phyloP scores from a whole-genome alignment of 1,140 invertebrate species.

The Drosophila ercepeae region DNA sequence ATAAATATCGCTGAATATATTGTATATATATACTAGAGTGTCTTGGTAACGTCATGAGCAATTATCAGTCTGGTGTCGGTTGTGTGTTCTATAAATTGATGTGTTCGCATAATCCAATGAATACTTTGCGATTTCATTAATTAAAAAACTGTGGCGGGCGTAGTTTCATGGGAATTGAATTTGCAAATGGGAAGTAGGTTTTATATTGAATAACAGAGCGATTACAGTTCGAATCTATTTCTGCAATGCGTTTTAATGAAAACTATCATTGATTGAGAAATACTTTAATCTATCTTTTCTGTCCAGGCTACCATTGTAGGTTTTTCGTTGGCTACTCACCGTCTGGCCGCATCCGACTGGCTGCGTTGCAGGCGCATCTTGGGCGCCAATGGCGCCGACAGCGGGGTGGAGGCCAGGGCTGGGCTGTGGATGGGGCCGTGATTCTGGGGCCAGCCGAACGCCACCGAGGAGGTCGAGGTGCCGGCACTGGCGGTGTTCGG shows the following conservation, averaged over 20 bases:
- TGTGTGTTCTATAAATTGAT: slow-evolving; percentile 6
- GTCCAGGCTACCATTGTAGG: neutral
- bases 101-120: slow-evolving; percentile 20
- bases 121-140: slow-evolving; percentile 35
- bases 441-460: slow-evolving; percentile 40
- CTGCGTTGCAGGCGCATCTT: slow-evolving; percentile 80
- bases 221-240: neutral
- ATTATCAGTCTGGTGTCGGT: slow-evolving; percentile 31
- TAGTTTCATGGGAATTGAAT: slow-evolving; percentile 44
- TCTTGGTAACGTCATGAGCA: slow-evolving; percentile 39
- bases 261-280: neutral
- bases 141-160: slow-evolving; percentile 28
- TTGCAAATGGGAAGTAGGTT: neutral
- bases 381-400: slow-evolving; percentile 52
- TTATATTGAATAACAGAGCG: neutral
- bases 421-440: slow-evolving; percentile 44
- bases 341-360: slow-evolving; percentile 78
- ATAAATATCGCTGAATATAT: slow-evolving; percentile 24
- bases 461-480: slow-evolving; percentile 48
- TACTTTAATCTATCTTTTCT: no score
- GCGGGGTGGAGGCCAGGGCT: slow-evolving; percentile 55
- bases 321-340: slow-evolving; percentile 54
- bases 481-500: slow-evolving; percentile 68
- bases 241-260: neutral
- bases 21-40: neutral